A percentile compares a stretch with the other conserved stretches of the same genome.
Conservation (phyloP, 2,888 invertebrate genomes). For the Microctonus brassicae region DNA sequence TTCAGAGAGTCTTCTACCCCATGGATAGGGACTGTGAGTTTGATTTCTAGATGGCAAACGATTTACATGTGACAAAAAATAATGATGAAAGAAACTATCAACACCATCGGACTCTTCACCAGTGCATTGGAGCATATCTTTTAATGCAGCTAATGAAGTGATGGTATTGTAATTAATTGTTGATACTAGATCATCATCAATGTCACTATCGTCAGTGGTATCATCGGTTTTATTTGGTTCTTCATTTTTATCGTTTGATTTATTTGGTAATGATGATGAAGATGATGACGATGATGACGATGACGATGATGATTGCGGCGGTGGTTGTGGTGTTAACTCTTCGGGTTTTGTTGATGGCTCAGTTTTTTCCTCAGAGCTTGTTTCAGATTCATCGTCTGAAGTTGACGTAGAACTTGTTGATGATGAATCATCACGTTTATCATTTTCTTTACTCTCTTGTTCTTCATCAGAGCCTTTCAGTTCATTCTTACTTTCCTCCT, state of each 20-base stretch:
- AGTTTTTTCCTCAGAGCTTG: conserved; percentile 65
- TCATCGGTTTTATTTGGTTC: conserved; percentile 58
- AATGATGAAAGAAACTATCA: conserved; percentile 79
- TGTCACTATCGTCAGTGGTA: conserved; percentile 73
- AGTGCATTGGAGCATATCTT: conserved; percentile 77
- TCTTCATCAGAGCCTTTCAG: conserved; percentile 49
- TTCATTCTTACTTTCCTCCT: conserved; percentile 35
- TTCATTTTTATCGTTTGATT: conserved; percentile 41
- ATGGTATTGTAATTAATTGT: conserved; percentile 81
- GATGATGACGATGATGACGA: conserved; percentile 21
- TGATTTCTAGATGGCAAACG: conserved; percentile 77
- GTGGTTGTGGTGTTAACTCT: conserved; percentile 34
- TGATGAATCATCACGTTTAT: conserved; percentile 58
- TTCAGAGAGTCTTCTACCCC: conserved; percentile 78
- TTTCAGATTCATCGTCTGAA: conserved; percentile 66
- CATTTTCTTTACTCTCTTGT: conserved; percentile 46
- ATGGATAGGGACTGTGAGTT: conserved; percentile 68
- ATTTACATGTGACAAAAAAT: conserved; percentile 81
- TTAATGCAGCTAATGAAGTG: conserved; percentile 77
- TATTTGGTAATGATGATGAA: conserved; percentile 14
- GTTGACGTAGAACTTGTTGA: conserved; percentile 60
- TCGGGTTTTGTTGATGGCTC: conserved; percentile 54
- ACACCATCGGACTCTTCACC: conserved; percentile 72
- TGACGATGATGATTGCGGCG: no score
- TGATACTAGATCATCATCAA: conserved; percentile 77